Percentiles rank a stretch among this genome's conserved stretches.
Evolutionary conservation across 2,888 invertebrate species (phyloP).

Genomic region (Chrysolina haemoptera): DNA sequence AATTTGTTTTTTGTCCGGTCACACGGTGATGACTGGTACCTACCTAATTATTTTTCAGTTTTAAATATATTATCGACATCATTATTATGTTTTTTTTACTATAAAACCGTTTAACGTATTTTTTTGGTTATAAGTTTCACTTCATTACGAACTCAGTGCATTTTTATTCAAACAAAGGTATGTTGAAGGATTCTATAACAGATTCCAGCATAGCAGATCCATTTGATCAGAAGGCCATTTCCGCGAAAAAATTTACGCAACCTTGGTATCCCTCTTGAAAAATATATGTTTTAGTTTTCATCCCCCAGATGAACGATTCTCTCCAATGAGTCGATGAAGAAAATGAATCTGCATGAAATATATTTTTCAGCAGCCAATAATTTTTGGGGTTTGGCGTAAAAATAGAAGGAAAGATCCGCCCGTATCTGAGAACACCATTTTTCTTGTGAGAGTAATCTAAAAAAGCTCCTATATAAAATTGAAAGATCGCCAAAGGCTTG

Average conservation of each 20-base stretch:
- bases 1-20: no score
- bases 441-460: conserved; percentile 26
- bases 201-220: neutral
- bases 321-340: neutral
- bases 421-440: conserved; percentile 21
- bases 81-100: no score
- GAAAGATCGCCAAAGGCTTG: conserved; percentile 35
- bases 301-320: neutral
- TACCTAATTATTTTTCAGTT: no score
- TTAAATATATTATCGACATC: no score
- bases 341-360: neutral
- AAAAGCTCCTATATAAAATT: conserved; percentile 33
- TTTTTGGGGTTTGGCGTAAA: conserved; percentile 15
- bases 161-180: no score
- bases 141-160: no score
- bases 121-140: no score
- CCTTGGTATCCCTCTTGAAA: neutral
- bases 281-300: conserved; percentile 7
- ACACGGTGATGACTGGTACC: no score
- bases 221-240: neutral
- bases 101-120: no score
- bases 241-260: neutral
- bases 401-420: conserved; percentile 9
- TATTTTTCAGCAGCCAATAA: conserved; percentile 18
- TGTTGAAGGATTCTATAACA: neutral